These are phyloP conservation scores for Anthoptus insignis DNA, from an alignment of 2,888 invertebrate genomes.

Conservation along the genomic window DNA sequence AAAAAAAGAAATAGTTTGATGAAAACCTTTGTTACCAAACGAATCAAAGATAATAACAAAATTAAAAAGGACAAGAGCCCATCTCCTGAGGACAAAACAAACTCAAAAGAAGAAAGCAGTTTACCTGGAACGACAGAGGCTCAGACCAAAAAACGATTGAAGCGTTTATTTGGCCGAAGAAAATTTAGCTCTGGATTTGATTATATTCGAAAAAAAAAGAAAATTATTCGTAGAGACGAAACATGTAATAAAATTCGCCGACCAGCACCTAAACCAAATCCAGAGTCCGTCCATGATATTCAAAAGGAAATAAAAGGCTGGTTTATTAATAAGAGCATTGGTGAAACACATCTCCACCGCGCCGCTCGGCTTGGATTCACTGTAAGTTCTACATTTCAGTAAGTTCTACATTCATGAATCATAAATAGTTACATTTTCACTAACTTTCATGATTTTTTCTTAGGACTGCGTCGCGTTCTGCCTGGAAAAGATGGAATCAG, in stretches of 20 bases:
- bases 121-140: conserved; percentile 65
- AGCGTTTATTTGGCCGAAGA: conserved; percentile 89
- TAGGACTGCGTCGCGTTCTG: conserved; percentile 97
- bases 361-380: conserved; percentile 96
- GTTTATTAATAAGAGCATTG: conserved; percentile 98
- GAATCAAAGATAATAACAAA: conserved; percentile 75
- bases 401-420: neutral
- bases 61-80: conserved; percentile 67
- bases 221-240: conserved; percentile 88
- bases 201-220: conserved; percentile 96
- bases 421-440: neutral
- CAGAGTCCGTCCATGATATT: conserved; percentile 92
- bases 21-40: conserved; percentile 75
- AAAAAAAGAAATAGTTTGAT: conserved; percentile 82
- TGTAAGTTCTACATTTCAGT: conserved; percentile 83
- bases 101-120: conserved; percentile 69
- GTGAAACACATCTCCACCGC: conserved; percentile 97
- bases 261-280: conserved; percentile 83
- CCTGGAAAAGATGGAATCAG: conserved; percentile 93
- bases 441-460: conserved; percentile 45
- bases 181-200: conserved; percentile 96
- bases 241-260: conserved; percentile 76
- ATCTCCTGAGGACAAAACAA: conserved; percentile 75
- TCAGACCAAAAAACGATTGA: conserved; percentile 85
- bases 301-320: conserved; percentile 95